Percentiles rank a stretch among this genome's conserved stretches.
phyloP scores from a whole-genome alignment of 2,888 invertebrate genomes.

The Drosophila paranaensis region DNA sequence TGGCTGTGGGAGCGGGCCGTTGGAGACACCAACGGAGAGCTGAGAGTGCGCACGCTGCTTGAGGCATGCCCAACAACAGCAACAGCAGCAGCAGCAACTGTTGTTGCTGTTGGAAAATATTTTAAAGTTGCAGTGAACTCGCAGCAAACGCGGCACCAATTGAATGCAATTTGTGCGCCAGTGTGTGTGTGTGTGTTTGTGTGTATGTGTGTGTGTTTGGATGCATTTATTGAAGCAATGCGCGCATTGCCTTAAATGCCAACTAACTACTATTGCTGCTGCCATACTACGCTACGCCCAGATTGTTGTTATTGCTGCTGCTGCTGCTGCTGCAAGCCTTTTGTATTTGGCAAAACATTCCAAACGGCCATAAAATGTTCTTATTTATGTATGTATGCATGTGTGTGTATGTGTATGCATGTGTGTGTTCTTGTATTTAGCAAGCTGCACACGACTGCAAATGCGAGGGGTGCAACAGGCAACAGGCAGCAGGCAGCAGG shows the following conservation, averaged over 20 bases:
- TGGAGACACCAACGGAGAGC: slow-evolving; percentile 22
- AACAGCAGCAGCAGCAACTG: slow-evolving; percentile 34
- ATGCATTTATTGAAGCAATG: slow-evolving; percentile 80
- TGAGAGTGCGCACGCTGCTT: slow-evolving; percentile 52
- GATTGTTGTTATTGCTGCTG: slow-evolving; percentile 48
- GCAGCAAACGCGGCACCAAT: slow-evolving; percentile 76
- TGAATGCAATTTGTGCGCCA: slow-evolving; percentile 76
- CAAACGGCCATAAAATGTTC: slow-evolving; percentile 78
- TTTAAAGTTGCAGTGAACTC: slow-evolving; percentile 82
- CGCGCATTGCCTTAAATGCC: slow-evolving; percentile 81
- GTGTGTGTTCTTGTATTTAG: slow-evolving; percentile 35
- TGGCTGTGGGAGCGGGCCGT: slow-evolving; percentile 51
- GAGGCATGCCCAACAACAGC: slow-evolving; percentile 68
- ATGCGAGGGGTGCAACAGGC: slow-evolving; percentile 2
- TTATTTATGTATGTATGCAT: slow-evolving; percentile 70
- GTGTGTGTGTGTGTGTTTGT: slow-evolving; percentile 28
- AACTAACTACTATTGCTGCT: slow-evolving; percentile 71
- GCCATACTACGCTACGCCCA: slow-evolving; percentile 69
- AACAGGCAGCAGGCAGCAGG: not conserved
- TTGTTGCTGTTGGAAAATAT: slow-evolving; percentile 75
- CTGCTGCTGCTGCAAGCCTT: slow-evolving; percentile 37
- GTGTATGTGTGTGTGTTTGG: slow-evolving; percentile 28
- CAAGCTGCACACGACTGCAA: slow-evolving; percentile 48
- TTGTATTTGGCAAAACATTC: slow-evolving; percentile 71
- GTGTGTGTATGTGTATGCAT: slow-evolving; percentile 4